These are phyloP conservation scores for Chromis chromis DNA, from an alignment of 2,797 vertebrate species.

Conservation along the genomic window DNA sequence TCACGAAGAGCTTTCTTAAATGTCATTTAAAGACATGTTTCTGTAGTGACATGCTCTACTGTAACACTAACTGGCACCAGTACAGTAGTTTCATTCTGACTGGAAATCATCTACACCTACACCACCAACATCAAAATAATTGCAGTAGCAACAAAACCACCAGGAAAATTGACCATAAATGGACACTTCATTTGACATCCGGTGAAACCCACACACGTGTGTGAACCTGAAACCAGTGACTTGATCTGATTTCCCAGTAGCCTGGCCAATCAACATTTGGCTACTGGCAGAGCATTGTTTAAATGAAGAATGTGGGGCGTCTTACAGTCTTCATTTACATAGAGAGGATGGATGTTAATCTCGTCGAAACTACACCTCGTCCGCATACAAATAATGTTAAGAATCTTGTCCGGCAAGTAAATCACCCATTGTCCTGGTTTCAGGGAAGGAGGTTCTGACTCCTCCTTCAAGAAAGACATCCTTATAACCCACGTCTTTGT, in stretches of 20 bases:
- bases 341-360: constrained; percentile 48
- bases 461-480: constrained; percentile 59
- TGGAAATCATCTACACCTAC: too few relatives aligned
- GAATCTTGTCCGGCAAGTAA: constrained; percentile 79
- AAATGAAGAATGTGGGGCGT: constrained; percentile 7
- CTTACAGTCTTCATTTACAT: constrained; percentile 32
- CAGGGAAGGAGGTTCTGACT: constrained; percentile 53
- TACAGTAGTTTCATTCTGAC: background rate
- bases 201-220: constrained; percentile 33
- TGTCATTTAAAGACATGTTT: background rate
- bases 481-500: constrained; percentile 58
- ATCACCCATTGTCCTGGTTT: constrained; percentile 58
- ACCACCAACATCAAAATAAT: too few relatives aligned
- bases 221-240: constrained; percentile 36
- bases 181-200: constrained; percentile 24
- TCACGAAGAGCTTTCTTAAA: too few relatives aligned
- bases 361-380: constrained; percentile 78
- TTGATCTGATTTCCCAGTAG: constrained; percentile 38
- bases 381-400: constrained; percentile 29
- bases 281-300: constrained; percentile 22
- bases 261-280: background rate
- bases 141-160: background rate
- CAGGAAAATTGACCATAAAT: background rate
- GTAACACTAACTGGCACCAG: background rate
- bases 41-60: background rate